Percentiles rank a stretch among this genome's conserved stretches.
Conservation (phyloP, 1,140 invertebrate genomes). For the Drosophila rufa region DNA sequence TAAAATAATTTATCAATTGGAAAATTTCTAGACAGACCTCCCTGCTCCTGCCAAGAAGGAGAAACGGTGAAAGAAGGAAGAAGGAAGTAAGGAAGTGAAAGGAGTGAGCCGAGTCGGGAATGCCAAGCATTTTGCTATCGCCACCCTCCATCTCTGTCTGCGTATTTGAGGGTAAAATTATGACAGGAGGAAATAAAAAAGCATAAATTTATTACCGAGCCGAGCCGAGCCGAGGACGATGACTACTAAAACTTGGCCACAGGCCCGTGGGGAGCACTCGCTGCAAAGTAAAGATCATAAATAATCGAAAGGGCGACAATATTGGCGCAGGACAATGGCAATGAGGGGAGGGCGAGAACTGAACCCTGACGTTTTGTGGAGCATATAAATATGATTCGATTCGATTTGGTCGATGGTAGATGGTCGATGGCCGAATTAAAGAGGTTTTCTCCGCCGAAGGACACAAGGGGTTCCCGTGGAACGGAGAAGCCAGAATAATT, state of each 20-base stretch:
- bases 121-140: constrained; percentile 66
- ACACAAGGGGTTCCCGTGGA: constrained; percentile 14
- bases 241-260: constrained; percentile 84
- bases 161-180: constrained; percentile 81
- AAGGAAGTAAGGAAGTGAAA: not conserved
- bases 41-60: not conserved
- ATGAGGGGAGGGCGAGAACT: not conserved
- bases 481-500: constrained; percentile 68
- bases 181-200: constrained; percentile 84
- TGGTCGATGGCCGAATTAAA: constrained; percentile 36
- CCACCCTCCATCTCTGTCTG: constrained; percentile 45
- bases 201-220: constrained; percentile 82
- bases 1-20: constrained; percentile 85
- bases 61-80: not conserved
- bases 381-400: constrained; percentile 66
- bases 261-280: constrained; percentile 72
- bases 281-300: constrained; percentile 78
- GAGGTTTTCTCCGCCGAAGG: constrained; percentile 37
- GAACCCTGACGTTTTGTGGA: constrained; percentile 62
- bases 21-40: constrained; percentile 70
- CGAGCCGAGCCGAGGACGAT: constrained; percentile 72
- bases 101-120: constrained; percentile 21
- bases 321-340: constrained; percentile 70
- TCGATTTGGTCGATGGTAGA: constrained; percentile 40
- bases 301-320: constrained; percentile 83